Conservation (phyloP, 2,797 vertebrate genomes). For the Artibeus lituratus region DNA sequence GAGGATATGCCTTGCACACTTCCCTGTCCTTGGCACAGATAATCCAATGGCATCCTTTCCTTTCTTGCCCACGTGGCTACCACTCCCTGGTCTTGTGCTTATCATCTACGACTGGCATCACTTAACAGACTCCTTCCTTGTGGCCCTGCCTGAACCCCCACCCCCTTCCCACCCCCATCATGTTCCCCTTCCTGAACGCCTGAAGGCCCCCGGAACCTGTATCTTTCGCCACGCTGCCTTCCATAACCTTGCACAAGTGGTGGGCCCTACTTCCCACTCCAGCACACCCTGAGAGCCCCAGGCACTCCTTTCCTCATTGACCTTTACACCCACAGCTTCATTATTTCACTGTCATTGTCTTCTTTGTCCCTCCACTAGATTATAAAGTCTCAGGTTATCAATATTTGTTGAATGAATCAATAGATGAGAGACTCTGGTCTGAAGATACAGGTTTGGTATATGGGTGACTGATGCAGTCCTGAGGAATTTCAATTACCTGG, state of each 20-base stretch:
- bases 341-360: neutral
- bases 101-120: neutral
- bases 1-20: neutral
- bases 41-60: neutral
- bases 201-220: neutral
- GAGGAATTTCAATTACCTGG: neutral
- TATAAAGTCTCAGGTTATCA: neutral
- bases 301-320: neutral
- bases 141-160: neutral
- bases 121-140: neutral
- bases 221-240: neutral
- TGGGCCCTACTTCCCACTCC: neutral
- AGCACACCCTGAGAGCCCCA: no score
- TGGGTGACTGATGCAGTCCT: neutral
- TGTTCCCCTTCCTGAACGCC: neutral
- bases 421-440: neutral
- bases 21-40: neutral
- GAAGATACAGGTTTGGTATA: neutral
- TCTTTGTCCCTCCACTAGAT: neutral
- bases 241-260: neutral
- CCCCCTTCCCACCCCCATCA: accelerated
- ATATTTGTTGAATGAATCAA: neutral
- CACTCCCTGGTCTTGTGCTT: neutral
- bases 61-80: neutral
- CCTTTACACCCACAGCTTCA: neutral